A percentile compares a stretch with the other conserved stretches of the same genome.
These are phyloP conservation scores for Sesia apiformis DNA, from an alignment of 2,888 invertebrate genomes.

Conservation along the genomic window DNA sequence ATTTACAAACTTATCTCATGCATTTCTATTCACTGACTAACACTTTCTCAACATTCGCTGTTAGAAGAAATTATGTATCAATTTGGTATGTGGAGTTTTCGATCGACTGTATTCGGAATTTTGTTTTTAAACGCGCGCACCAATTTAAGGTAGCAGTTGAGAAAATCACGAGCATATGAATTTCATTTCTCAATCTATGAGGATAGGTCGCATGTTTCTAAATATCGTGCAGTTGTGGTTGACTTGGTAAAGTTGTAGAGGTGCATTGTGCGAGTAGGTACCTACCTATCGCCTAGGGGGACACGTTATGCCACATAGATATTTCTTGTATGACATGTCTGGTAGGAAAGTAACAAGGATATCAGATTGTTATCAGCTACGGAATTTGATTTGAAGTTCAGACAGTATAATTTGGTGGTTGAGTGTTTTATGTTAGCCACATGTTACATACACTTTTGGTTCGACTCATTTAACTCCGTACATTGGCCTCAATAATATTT, in stretches of 20 bases:
- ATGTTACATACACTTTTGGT: too few relatives aligned
- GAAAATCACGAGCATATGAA: conserved; percentile 3
- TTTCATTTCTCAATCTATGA: too few relatives aligned
- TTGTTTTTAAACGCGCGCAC: conserved; percentile 22
- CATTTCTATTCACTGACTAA: too few relatives aligned
- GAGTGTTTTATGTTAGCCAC: neutral
- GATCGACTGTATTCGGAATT: conserved; percentile 18
- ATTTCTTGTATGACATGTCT: conserved; percentile 56
- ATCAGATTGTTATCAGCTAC: conserved; percentile 53
- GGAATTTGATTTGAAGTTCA: conserved; percentile 47
- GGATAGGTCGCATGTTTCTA: too few relatives aligned
- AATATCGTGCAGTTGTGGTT: too few relatives aligned
- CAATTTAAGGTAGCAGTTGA: conserved; percentile 12
- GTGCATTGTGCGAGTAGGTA: conserved; percentile 33
- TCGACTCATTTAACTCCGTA: too few relatives aligned
- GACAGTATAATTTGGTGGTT: neutral
- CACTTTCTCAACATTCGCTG: too few relatives aligned
- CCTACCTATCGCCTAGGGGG: conserved; percentile 43
- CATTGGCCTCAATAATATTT: too few relatives aligned
- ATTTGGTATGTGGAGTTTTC: too few relatives aligned
- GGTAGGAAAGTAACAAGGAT: conserved; percentile 63
- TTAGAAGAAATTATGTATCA: too few relatives aligned
- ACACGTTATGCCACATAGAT: conserved; percentile 58
- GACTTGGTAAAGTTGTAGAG: conserved; percentile 16
- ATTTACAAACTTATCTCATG: conserved; percentile 26